Base-by-base conservation (phyloP, 2,797 vertebrate genomes). In the Hydrolagus colliei region DNA sequence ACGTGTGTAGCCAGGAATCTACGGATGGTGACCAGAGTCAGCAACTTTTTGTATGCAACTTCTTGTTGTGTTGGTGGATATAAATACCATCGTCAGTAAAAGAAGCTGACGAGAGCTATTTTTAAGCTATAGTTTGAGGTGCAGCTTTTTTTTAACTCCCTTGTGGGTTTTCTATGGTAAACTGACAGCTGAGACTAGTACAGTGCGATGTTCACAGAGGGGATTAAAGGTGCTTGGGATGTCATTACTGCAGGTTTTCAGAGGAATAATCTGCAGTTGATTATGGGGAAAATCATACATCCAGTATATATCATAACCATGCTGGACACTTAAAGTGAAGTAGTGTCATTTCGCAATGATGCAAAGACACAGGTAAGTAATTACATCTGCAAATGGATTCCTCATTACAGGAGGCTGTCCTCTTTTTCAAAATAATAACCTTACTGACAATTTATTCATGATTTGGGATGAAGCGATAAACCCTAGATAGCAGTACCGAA, bases 381-480 rank as follows among this genome's bases (percentile, higher is more conserved):
- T 77, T 20, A 77, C 41, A 84, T 84, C 32, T 41, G n/a, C 6
- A 82, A 68, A 41, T 41, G n/a, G 22, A 27, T 82, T 41, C 79
- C 32, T 41, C 16, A 4, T 35, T 35, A 32, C 67, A 32, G 32
- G 20, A 77, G 52, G 75, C 6, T 52, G 41, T 52, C 41, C 41
- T 52, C 41, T 52, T 52, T 52, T 52, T 52, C 41, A 52, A 52
- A 77, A 61, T 80, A 65, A 63, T 65, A 80, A 79, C 77, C 18
- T 41, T 67, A 82, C 27, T 18, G 41, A 18, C 16, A 76, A 84
- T 71, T 18, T 71, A 41, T 67, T 84, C 16, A 52, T 68, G 71
- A 68, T 84, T 71, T 84, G 32, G 67, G 65, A 84, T 84, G 67
- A 68, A 41, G 65, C 32, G 62, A 65, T 80, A 80, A 63, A 27